Evolutionary conservation across 2,797 vertebrate genomes (phyloP), one percentile per base, ranked within the genome.

Genomic region (Centropyge bicolor): DNA sequence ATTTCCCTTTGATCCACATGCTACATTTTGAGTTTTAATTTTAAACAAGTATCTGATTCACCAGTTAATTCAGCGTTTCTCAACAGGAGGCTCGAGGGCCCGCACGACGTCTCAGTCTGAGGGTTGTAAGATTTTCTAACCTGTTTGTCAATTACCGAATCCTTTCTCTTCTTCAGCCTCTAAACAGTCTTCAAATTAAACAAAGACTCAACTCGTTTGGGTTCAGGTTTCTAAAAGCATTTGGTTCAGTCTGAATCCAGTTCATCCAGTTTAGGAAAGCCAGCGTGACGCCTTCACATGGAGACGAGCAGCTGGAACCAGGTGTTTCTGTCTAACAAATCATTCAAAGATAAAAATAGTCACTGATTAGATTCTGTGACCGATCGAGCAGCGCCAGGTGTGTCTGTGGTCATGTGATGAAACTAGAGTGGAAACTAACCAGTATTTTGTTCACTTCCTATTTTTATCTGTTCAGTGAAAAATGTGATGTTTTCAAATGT

Each of bases 11-110:
- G 41, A 31, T 49, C 9, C 19, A 38, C n/a, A 41, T 56, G 13
- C 43, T 38, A 3, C 31, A 45, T 22, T 43, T 57, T 35, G 13
- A 20, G 74, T 55, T 38, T 51, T 38, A 10, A n/a, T 72, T 52
- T 73, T 35, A 69, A 80, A 70, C 43, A 11, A 55, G 16, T 45
- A 27, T 38, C 16, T 17, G 24, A 46, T 67, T 40, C 6, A 71
- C 56, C 45, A 45, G 38, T 77, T 59, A 31, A 31, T 38, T 63
- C 10, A 69, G 45, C 2, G 43, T 57, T 66, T 51, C 27, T 46
- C 60, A 46, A 46, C 52, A 31, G 27, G 27, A 31, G 27, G 27
- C 27, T 31, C 4, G 27, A 31, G 27, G 4, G n/a, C n/a, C 27
- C 27, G 27, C 27, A 31, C 27, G 27, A 31, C 27, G 27, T 31